Conservation (phyloP, 2,113 vertebrate genomes). For the Ginglymostoma cirratum region DNA sequence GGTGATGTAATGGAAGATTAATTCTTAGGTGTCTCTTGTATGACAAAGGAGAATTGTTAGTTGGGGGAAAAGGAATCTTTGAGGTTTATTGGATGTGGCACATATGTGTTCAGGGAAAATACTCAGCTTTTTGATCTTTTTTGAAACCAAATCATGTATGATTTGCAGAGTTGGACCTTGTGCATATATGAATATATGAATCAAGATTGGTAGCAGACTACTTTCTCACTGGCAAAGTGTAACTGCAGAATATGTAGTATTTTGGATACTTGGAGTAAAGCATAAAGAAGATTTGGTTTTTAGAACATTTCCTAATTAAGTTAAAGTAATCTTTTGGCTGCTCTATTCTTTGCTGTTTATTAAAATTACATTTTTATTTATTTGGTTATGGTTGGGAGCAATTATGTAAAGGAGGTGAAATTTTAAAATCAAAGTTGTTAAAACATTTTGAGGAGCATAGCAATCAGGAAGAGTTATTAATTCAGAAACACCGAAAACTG, state of each 20-base stretch:
- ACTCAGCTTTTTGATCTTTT: not conserved
- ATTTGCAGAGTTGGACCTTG: not conserved
- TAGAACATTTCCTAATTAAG: not conserved
- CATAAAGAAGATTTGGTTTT: not conserved
- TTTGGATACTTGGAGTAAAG: not conserved
- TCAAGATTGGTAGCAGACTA: not conserved
- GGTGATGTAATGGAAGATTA: not conserved
- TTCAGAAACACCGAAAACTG: not conserved
- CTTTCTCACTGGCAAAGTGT: not conserved
- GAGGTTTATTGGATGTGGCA: slow-evolving; percentile 32
- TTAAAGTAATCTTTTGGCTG: not conserved
- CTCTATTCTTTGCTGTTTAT: not conserved
- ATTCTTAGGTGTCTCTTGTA: not conserved
- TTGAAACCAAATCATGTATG: not conserved
- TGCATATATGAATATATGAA: not conserved
- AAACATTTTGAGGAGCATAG: not conserved
- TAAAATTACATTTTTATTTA: not conserved
- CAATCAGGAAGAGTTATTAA: not conserved
- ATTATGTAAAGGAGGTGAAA: not conserved
- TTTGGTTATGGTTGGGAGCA: not conserved
- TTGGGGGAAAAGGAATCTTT: slow-evolving; percentile 4
- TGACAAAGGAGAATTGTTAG: not conserved
- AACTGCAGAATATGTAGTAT: not conserved
- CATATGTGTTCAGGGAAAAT: slow-evolving; percentile 30
- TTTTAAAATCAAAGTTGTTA: not conserved